Conservation (phyloP, 2,888 invertebrate genomes). For the Cantharis rufa region DNA sequence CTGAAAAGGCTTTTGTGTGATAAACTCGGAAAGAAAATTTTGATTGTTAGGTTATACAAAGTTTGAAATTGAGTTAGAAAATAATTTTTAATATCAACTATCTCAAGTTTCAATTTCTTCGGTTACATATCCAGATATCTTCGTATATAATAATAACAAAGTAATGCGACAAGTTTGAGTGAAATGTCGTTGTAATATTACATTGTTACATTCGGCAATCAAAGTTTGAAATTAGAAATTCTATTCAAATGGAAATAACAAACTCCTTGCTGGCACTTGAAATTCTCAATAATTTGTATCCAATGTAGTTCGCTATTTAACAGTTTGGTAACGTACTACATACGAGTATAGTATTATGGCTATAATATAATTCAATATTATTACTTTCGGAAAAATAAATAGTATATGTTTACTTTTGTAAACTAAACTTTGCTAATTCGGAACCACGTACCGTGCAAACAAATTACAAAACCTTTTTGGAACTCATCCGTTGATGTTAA, state of each 20-base stretch:
- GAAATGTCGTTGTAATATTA: conserved; percentile 34
- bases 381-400: neutral
- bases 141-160: conserved; percentile 5
- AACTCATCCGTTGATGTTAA: neutral
- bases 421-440: neutral
- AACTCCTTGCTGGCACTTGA: conserved; percentile 35
- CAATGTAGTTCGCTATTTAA: conserved; percentile 19
- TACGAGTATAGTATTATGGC: neutral
- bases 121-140: neutral
- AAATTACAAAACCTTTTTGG: neutral
- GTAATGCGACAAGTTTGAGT: conserved; percentile 18
- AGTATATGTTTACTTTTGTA: neutral
- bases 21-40: conserved; percentile 8
- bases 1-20: neutral
- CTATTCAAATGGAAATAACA: conserved; percentile 49
- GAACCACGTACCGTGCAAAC: neutral
- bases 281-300: conserved; percentile 38
- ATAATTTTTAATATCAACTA: conserved; percentile 2
- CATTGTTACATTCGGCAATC: conserved; percentile 44
- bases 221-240: conserved; percentile 49
- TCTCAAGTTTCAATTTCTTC: conserved; percentile 10
- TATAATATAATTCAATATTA: neutral
- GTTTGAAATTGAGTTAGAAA: conserved; percentile 16
- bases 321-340: neutral
- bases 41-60: conserved; percentile 17